Percentiles rank a stretch among this genome's conserved stretches.
These are phyloP conservation scores for Melinopterus prodromus DNA, from an alignment of 2,888 invertebrate genomes.

Conservation along the genomic window DNA sequence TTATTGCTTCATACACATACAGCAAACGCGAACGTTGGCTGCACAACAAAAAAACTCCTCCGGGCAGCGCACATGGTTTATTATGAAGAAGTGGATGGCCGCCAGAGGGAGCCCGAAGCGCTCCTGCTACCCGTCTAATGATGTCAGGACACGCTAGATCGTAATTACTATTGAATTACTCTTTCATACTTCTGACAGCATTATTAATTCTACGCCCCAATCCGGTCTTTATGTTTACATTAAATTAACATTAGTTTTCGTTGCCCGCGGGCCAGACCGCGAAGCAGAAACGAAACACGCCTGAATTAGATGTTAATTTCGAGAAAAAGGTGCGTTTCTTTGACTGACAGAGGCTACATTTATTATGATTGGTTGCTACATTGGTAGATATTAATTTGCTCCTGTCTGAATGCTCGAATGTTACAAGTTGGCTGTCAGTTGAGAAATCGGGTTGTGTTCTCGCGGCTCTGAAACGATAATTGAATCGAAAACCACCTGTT, in stretches of 20 bases:
- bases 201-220: conserved; percentile 52
- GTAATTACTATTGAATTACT: conserved; percentile 57
- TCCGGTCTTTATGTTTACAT: conserved; percentile 52
- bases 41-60: conserved; percentile 28
- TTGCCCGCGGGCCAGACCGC: conserved; percentile 19
- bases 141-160: conserved; percentile 53
- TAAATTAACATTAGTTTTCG: conserved; percentile 50
- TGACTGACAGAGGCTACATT: background rate
- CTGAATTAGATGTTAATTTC: background rate
- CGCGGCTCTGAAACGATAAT: background rate
- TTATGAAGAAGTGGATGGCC: conserved; percentile 17
- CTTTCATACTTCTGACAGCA: conserved; percentile 53
- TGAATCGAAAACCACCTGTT: background rate
- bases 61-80: conserved; percentile 17
- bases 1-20: conserved; percentile 28
- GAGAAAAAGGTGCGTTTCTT: conserved; percentile 10
- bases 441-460: background rate
- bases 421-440: background rate
- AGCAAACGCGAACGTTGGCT: conserved; percentile 10
- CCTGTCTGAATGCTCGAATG: conserved; percentile 9
- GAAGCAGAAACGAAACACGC: background rate
- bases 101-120: conserved; percentile 14
- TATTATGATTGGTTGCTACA: background rate
- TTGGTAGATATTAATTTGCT: conserved; percentile 12
- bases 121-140: conserved; percentile 46